Evolutionary conservation across 2,888 invertebrate genomes (phyloP), one percentile per base, ranked within the genome.

Genomic region (Nipponacmea schrenckii): DNA sequence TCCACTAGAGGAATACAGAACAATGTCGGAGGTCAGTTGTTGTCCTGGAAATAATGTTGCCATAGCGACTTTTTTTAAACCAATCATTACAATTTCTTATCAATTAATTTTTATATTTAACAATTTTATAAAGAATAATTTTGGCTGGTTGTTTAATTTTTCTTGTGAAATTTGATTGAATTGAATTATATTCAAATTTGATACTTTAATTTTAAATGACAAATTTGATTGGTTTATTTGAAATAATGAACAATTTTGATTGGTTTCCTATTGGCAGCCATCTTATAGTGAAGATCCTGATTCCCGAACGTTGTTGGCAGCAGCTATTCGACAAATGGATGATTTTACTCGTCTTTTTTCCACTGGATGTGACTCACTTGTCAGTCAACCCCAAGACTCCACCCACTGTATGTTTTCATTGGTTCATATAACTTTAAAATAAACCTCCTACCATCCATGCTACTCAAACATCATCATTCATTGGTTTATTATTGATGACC

Each of bases 1-100:
- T 86, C 93, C 94, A 69, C 91, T 92, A 77, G 93, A 93, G 84
- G 92, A 93, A 84, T 93, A 92, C 86, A 91, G 92, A 79, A 91
- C 92, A 78, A 92, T 93, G 77, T 92, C 92, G 69, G 93, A 94
- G 71, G 81, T 79, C 70, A 73, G 74, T 73, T 65, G 66, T 70
- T 64, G 46, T 64, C 64, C 48, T 56, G 44, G 27, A 62, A 56
- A 56, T 27, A 12, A 24, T 12, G 24, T 56, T 24, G 20, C 39
- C 39, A 39, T 39, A 62, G 62, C 10, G 62, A 62, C 62, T 62
- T 8, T 39, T 39, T 39, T 39, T 39, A 39, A 39, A 39, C 8
- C 39, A 39, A 39, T 39, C 39, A 39, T 39, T 39, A 8, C 39
- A 5, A 8, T 39, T 39, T 39, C 39, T 31, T 39, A 5, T 39